Evolutionary conservation across 2,888 invertebrate genomes (phyloP).

Genomic region (Charanyca ferruginea): DNA sequence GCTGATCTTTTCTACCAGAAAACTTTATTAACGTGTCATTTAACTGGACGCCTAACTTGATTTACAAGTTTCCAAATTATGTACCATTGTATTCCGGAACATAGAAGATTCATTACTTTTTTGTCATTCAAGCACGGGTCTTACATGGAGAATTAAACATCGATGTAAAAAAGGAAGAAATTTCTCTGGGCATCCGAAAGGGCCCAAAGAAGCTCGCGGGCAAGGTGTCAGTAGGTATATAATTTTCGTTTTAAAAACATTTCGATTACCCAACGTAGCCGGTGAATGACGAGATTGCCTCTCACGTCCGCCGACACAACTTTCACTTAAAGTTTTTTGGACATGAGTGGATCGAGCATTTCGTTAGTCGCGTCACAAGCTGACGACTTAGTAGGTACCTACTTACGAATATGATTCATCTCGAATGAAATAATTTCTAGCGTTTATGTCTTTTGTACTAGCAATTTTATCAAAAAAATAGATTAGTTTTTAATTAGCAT

Average conservation of each 20-base stretch:
- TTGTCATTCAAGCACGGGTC: neutral
- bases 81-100: neutral
- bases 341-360: slow-evolving; percentile 66
- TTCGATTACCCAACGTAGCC: slow-evolving; percentile 83
- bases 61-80: neutral
- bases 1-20: neutral
- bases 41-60: neutral
- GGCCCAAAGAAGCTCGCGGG: slow-evolving; percentile 51
- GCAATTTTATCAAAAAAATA: neutral
- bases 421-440: slow-evolving; percentile 21
- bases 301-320: slow-evolving; percentile 79
- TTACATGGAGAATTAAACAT: slow-evolving; percentile 4
- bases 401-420: slow-evolving; percentile 46
- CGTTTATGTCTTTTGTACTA: slow-evolving; percentile 26
- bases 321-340: slow-evolving; percentile 88
- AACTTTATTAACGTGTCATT: neutral
- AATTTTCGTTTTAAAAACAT: slow-evolving; percentile 81
- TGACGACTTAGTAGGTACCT: slow-evolving; percentile 51
- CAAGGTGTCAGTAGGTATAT: slow-evolving; percentile 65
- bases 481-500: neutral
- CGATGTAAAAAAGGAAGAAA: slow-evolving; percentile 25
- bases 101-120: slow-evolving; percentile 12
- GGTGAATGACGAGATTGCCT: slow-evolving; percentile 83
- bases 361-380: slow-evolving; percentile 51
- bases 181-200: slow-evolving; percentile 42